Base-by-base conservation (phyloP, 2,113 vertebrate species). In the Dromas ardeola region DNA sequence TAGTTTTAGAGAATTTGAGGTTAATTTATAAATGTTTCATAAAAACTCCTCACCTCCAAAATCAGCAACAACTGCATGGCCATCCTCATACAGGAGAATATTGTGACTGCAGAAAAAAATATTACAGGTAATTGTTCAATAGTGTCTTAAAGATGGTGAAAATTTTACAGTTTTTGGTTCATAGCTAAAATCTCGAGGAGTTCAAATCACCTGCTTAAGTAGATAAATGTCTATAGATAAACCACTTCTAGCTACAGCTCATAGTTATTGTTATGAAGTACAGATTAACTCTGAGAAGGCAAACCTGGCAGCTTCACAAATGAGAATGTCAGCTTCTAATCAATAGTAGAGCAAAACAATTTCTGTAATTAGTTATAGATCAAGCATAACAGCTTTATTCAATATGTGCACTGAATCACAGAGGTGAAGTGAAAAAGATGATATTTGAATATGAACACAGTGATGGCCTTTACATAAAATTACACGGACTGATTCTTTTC, bases 81-180 rank as follows among this genome's bases (percentile, higher is more conserved):
- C 99, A 6, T 99, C 99, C 92, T 99, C 99, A 86, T 99, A 99
- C 11, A 99, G 99, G 93, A 99, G 98, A 94, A 99, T 99, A 67
- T 99, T 99, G 96, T 99, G 99, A 94, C 99, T 99, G 95, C 36
- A 42, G 23, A 12, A 32, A 90, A 88, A 45, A 79, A 58, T 55
- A 56, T 22, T 19, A 47, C 0, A 81, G 27, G 8, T 72, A 53
- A 45, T 21, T 59, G 19, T 59, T 79, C 56, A 56, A 16, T 47
- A 70, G 36, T 30, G 6, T 43, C 62, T 42, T 81, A 82, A 55
- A 91, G 55, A 30, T 22, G 38, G 43, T 67, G 47, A 67, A 81
- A 59, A 38, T 25, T 10, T 42, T 58, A 53, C 1, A 10, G 17
- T 6, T 88, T 83, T 62, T 50, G 14, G 11, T 18, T 76, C 21